Conservation (phyloP, 1,140 invertebrate genomes). For the Hormaphis cornu region DNA sequence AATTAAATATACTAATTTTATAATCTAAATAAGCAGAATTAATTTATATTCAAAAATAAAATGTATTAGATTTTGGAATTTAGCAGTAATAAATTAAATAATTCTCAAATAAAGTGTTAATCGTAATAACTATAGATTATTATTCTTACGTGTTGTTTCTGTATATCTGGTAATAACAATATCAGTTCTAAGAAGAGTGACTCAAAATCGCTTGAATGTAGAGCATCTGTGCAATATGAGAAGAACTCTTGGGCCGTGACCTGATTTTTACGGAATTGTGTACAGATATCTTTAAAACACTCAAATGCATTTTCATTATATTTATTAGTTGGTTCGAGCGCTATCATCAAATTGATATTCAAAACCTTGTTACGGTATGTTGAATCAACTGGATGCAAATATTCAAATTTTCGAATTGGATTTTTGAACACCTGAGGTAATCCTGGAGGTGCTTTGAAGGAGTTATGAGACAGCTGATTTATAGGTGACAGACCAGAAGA, state of each 20-base stretch:
- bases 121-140: slow-evolving; percentile 26
- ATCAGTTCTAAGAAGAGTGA: slow-evolving; percentile 73
- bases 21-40: no score
- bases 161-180: slow-evolving; percentile 74
- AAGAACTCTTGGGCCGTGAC: slow-evolving; percentile 66
- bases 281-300: slow-evolving; percentile 67
- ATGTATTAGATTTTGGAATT: no score
- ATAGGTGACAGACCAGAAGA: slow-evolving; percentile 36
- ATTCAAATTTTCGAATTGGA: no score
- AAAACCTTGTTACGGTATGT: slow-evolving; percentile 60
- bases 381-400: slow-evolving; percentile 61
- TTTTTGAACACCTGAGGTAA: no score
- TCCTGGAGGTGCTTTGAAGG: no score
- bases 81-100: not conserved
- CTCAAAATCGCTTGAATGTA: slow-evolving; percentile 60
- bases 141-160: slow-evolving; percentile 62
- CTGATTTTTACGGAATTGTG: slow-evolving; percentile 59
- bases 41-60: no score
- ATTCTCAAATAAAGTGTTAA: no score
- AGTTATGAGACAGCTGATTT: no score
- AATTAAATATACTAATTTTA: no score
- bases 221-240: slow-evolving; percentile 56
- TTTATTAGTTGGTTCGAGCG: slow-evolving; percentile 45
- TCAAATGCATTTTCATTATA: slow-evolving; percentile 52
- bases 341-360: slow-evolving; percentile 55